phyloP scores from a whole-genome alignment of 2,888 invertebrate genomes.

The Thyatira batis region DNA sequence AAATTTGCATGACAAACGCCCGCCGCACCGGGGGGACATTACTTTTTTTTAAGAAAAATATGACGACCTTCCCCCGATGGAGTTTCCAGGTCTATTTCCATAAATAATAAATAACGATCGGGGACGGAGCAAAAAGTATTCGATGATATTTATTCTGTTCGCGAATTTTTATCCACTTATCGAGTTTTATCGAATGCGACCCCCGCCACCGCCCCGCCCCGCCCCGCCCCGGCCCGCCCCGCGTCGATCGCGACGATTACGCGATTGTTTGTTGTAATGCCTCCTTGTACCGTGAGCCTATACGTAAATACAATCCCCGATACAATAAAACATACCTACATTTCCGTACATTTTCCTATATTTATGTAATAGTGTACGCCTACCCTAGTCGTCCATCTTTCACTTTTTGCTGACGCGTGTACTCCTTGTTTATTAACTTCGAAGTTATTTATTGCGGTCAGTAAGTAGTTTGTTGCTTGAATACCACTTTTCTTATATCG shows the following conservation, averaged over 20 bases:
- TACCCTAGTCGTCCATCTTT: not conserved
- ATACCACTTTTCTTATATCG: too few species aligned
- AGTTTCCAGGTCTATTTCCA: slow-evolving; percentile 78
- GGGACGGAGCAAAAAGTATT: slow-evolving; percentile 72
- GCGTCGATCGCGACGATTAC: not conserved
- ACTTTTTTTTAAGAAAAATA: slow-evolving; percentile 79
- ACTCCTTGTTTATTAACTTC: not conserved
- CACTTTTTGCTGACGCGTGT: not conserved
- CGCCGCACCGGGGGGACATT: slow-evolving; percentile 64
- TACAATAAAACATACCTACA: too few species aligned
- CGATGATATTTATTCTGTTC: slow-evolving; percentile 73
- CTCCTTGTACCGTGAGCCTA: not conserved
- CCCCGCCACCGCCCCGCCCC: not conserved
- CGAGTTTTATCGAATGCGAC: slow-evolving; percentile 46
- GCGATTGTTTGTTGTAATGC: not conserved
- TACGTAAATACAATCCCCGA: not conserved
- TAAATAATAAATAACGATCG: slow-evolving; percentile 81
- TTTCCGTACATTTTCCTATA: not conserved
- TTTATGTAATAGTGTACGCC: not conserved
- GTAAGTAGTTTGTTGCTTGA: too few species aligned
- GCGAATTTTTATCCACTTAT: slow-evolving; percentile 76
- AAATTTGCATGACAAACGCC: slow-evolving; percentile 79
- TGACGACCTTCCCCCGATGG: slow-evolving; percentile 74
- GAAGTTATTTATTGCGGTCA: too few species aligned
- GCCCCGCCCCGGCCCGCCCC: not conserved